Base-by-base conservation (phyloP, 1,140 invertebrate genomes). In the Drosophila sturtevanti region DNA sequence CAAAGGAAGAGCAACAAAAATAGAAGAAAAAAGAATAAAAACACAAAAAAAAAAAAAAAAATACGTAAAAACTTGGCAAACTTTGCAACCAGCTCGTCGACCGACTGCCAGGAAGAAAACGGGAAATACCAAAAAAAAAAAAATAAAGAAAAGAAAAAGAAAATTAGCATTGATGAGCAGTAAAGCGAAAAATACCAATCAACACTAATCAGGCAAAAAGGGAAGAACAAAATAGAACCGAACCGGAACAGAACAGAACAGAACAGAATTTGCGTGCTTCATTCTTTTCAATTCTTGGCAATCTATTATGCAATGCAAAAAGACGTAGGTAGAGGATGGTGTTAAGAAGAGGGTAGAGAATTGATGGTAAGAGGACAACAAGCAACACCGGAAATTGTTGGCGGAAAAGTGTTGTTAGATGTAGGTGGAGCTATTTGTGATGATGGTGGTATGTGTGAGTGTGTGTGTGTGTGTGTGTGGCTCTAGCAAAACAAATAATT, bases 81-180 rank as follows among this genome's bases (percentile, higher is more conserved):
- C 81, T 87, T 78, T 66, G 70, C 60, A 56, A 12, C 54, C 2
- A 77, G 55, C 71, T 61, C 56, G 35, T 41, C 55, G 16, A 62
- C 38, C 55, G 16, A 62, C 38, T 34, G 60, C 34, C 54, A 71
- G 69, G 77, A 67, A 44, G 38, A 48, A n/a, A 44, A 6, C 65
- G 37, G 31, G 31, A 31, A 9, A 41, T 22, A 27, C 37, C 41
- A 64, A 24, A n/a, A 63, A 64, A 59, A 38, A 56, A 48, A 62
- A 16, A 63, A 35, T n/a, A 22, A 68, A 89, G 66, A 55, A 54
- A 56, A 62, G 63, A 16, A 63, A 31, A 22, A 75, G 84, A 87
- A 82, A 89, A 87, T 87, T 90, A 90, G 86, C 86, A 90, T 90
- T 90, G 87, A 90, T 90, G 87, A 90, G 86, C 82, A 87, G 72